Base-by-base conservation (phyloP, 2,113 vertebrate species). In the Leptocoma aspasia region DNA sequence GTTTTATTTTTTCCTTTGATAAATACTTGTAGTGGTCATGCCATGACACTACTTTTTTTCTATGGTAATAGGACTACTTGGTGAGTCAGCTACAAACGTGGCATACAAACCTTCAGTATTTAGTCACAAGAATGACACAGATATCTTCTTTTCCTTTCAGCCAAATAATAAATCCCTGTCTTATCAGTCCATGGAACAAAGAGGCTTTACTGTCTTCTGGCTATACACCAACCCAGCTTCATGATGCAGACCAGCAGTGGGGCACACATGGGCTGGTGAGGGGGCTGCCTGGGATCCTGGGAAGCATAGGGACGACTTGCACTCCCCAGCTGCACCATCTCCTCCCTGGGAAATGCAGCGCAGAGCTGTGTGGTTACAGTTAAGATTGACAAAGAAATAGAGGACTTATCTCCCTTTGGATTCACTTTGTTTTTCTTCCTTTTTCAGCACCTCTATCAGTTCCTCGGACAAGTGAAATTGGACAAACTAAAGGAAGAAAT, bases 321-420 rank as follows among this genome's bases (percentile, higher is more conserved):
- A 28, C 4, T 4, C 15, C 20, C 4, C 1, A 0, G 6, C 15
- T 13, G 4, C 24, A 28, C 19, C 28, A 20, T 35, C 44, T 47
- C 19, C 26, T 42, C 9, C 35, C 35, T 56, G 66, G 41, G 41
- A 65, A 59, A 45, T 13, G 24, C 53, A 57, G 5, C 0, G 0
- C 53, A 60, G 10, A 11, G 15, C 15, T 15, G 3, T 27, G 24
- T 7, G 31, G 7, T 72, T 77, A 2, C 0, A 44, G 10, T 20
- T 64, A 41, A 42, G n/a, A 28, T 7, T 71, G 33, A 42, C 11
- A 13, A 85, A 52, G 26, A 73, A 61, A 31, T 16, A 45, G 18
- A 68, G 12, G 14, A 13, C 2, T 15, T 8, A 15, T 39, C 7
- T 72, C 50, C 28, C 21, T 73, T 91, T 54, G 10, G 47, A 75